Evolutionary conservation across 2,888 invertebrate species (phyloP).

Genomic region (Agrotis exclamationis): DNA sequence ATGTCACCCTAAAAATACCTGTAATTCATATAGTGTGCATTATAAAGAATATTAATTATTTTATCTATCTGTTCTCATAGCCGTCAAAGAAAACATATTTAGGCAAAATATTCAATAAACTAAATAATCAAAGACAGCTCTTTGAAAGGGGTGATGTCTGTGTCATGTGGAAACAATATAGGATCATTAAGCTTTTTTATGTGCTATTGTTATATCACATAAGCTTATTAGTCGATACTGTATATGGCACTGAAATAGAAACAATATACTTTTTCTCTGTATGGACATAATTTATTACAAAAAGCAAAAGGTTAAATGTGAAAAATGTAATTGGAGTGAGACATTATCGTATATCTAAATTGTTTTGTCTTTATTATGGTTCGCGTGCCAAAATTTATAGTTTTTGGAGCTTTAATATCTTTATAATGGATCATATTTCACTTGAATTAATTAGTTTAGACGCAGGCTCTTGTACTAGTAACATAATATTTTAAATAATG

Average conservation of each 20-base stretch:
- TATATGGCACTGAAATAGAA: slow-evolving; percentile 34
- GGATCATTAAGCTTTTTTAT: not conserved
- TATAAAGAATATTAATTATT: no score
- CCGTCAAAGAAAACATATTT: no score
- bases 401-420: slow-evolving; percentile 32
- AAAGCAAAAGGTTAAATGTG: slow-evolving; percentile 52
- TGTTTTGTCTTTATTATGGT: slow-evolving; percentile 35
- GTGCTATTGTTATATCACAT: slow-evolving; percentile 16
- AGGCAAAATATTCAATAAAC: no score
- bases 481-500: slow-evolving; percentile 31
- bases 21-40: no score
- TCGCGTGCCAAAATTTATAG: slow-evolving; percentile 27
- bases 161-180: no score
- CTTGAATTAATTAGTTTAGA: slow-evolving; percentile 26
- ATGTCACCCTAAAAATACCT: no score
- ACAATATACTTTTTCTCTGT: slow-evolving; percentile 34
- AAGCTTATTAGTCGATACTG: slow-evolving; percentile 23
- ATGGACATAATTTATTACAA: slow-evolving; percentile 42
- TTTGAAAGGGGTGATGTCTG: no score
- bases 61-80: no score
- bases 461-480: slow-evolving; percentile 18
- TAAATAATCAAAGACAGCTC: no score
- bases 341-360: slow-evolving; percentile 38
- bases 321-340: slow-evolving; percentile 28
- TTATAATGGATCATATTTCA: slow-evolving; percentile 48